A percentile compares a stretch with the other conserved stretches of the same genome.
phyloP scores from a whole-genome alignment of 2,888 invertebrate species.

The Ennomos quercinarius region DNA sequence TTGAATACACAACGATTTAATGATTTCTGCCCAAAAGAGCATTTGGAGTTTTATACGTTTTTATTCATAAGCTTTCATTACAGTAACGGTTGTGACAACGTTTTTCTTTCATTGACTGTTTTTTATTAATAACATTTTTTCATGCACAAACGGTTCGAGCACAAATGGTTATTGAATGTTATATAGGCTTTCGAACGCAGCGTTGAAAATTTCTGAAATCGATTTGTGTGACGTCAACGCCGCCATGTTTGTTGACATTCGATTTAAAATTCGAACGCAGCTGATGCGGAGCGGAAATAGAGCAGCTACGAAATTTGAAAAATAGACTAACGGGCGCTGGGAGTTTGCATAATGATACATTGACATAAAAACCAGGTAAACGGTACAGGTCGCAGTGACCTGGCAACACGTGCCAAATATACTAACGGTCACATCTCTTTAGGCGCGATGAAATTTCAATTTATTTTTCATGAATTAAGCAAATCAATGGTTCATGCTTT shows the following conservation, averaged over 20 bases:
- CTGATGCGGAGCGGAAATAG: conserved; percentile 62
- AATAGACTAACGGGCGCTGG: conserved; percentile 58
- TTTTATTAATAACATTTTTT: conserved; percentile 43
- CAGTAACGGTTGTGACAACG: conserved; percentile 59
- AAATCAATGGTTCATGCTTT: too few relatives aligned
- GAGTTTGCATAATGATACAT: conserved; percentile 50
- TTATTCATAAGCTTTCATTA: conserved; percentile 53
- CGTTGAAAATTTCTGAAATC: conserved; percentile 70
- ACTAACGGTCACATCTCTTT: conserved; percentile 52
- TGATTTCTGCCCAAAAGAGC: conserved; percentile 54
- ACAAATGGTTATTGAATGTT: conserved; percentile 46
- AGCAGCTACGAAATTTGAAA: conserved; percentile 63
- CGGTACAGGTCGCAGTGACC: conserved; percentile 54
- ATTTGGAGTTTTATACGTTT: conserved; percentile 56
- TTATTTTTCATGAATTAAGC: not conserved
- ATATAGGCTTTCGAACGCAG: conserved; percentile 48
- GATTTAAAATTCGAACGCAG: conserved; percentile 57
- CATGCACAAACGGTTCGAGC: conserved; percentile 42
- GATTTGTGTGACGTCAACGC: conserved; percentile 65
- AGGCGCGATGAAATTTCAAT: conserved; percentile 9
- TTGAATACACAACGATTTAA: conserved; percentile 61
- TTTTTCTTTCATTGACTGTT: conserved; percentile 43
- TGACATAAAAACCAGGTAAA: conserved; percentile 52
- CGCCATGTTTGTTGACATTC: conserved; percentile 76
- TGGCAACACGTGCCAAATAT: conserved; percentile 57